phyloP scores from a whole-genome alignment of 2,888 invertebrate genomes.

The Holacanthella duospinosa region DNA sequence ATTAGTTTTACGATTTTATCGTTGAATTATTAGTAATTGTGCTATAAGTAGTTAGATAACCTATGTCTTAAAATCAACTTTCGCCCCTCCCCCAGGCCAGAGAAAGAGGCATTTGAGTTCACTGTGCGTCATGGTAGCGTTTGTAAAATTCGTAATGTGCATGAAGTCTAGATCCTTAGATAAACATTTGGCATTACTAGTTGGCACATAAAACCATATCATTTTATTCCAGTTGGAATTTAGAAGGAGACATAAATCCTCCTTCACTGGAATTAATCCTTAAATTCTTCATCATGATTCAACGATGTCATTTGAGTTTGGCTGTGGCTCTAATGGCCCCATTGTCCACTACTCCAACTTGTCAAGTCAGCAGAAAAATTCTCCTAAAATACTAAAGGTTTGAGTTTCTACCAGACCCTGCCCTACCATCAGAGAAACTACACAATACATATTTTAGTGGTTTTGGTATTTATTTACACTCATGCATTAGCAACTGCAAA shows the following conservation, averaged over 20 bases:
- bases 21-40: no score
- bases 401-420: no score
- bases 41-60: no score
- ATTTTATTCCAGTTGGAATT: slow-evolving; percentile 5
- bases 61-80: background rate
- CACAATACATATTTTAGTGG: no score
- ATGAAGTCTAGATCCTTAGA: no score
- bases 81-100: background rate
- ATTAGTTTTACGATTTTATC: no score
- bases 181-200: no score
- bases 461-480: no score
- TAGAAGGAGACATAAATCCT: slow-evolving; percentile 8
- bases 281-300: slow-evolving; percentile 19
- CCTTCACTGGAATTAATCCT: slow-evolving; percentile 17
- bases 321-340: slow-evolving; percentile 1
- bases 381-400: background rate
- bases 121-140: no score
- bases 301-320: slow-evolving; percentile 17
- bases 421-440: background rate
- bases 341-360: slow-evolving; percentile 11
- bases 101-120: background rate
- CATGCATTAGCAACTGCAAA: background rate
- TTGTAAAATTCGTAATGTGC: no score
- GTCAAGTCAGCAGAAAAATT: slow-evolving; percentile 17
- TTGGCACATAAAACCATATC: background rate